Conservation (phyloP, 1,140 invertebrate species). For the Luehdorfia chinensis region DNA sequence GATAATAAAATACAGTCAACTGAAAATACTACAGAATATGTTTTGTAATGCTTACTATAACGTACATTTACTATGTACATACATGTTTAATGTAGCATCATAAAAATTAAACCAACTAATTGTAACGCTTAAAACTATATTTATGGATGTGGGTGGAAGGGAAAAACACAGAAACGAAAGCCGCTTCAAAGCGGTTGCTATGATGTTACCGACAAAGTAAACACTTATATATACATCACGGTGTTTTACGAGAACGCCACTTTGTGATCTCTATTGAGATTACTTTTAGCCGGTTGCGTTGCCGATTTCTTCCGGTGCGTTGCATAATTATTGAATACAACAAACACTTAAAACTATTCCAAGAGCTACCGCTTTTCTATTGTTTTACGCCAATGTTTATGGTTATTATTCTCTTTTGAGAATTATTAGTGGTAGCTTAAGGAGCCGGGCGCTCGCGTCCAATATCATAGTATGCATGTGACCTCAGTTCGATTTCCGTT, state of each 20-base stretch:
- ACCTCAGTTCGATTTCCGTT: too few relatives aligned
- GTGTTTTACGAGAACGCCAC: conserved; percentile 52
- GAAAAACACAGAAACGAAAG: conserved; percentile 58
- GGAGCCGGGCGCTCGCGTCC: too few relatives aligned
- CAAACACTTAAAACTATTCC: background rate
- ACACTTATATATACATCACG: conserved; percentile 61
- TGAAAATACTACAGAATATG: too few relatives aligned
- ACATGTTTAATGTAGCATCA: too few relatives aligned
- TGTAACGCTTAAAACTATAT: conserved; percentile 49
- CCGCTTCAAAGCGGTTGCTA: conserved; percentile 62
- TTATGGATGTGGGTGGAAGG: conserved; percentile 49
- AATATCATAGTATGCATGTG: too few relatives aligned
- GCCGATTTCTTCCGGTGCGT: conserved; percentile 34
- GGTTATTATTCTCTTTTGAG: too few relatives aligned
- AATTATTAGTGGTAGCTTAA: too few relatives aligned
- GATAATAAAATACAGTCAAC: too few relatives aligned
- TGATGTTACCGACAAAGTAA: conserved; percentile 57
- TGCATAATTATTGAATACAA: conserved; percentile 9
- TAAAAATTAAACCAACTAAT: conserved; percentile 22
- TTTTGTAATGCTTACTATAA: too few relatives aligned
- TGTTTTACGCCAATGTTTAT: too few relatives aligned
- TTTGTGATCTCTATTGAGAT: conserved; percentile 50
- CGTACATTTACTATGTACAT: too few relatives aligned
- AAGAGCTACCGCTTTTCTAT: too few relatives aligned
- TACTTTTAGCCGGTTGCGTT: conserved; percentile 32